Evolutionary conservation across 2,113 vertebrate genomes (phyloP).

Genomic region (Esox niger): DNA sequence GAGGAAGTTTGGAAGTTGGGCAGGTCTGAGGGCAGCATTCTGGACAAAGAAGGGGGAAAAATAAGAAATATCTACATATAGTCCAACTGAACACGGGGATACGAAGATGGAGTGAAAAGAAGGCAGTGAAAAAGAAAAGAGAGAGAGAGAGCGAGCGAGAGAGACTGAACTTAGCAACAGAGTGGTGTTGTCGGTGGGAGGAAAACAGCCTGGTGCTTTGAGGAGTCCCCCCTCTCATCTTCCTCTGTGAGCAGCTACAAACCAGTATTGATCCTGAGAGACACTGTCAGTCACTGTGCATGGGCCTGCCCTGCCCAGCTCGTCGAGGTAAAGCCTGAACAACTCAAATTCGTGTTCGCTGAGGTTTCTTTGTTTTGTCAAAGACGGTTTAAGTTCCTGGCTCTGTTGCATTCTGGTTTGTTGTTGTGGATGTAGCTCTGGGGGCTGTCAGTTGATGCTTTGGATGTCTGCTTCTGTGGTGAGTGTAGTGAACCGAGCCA

Average conservation of each 20-base stretch:
- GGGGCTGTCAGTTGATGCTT: not conserved
- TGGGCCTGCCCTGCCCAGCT: not conserved
- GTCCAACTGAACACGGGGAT: constrained; percentile 4
- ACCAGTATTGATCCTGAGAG: constrained; percentile 18
- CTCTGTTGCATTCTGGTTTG: not conserved
- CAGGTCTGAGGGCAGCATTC: constrained; percentile 32
- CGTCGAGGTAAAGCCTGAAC: constrained; percentile 17
- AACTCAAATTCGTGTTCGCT: not conserved
- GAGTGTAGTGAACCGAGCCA: not conserved
- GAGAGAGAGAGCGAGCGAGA: constrained; percentile 31
- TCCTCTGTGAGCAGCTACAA: constrained; percentile 10
- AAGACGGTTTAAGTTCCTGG: not conserved
- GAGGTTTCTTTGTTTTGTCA: not conserved
- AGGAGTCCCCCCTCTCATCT: constrained; percentile 24
- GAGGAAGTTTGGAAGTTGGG: constrained; percentile 36
- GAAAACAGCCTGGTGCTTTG: constrained; percentile 17
- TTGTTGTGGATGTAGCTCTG: not conserved
- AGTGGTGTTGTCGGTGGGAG: constrained; percentile 1
- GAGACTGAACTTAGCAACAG: constrained; percentile 18
- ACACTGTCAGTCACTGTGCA: constrained; percentile 15
- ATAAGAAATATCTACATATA: constrained; percentile 22
- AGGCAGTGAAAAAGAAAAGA: not conserved
- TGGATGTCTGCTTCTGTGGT: not conserved
- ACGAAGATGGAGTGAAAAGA: constrained; percentile 2
- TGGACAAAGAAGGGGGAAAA: constrained; percentile 13